phyloP scores from a whole-genome alignment of 2,113 vertebrate genomes.

The Myotis yumanensis region DNA sequence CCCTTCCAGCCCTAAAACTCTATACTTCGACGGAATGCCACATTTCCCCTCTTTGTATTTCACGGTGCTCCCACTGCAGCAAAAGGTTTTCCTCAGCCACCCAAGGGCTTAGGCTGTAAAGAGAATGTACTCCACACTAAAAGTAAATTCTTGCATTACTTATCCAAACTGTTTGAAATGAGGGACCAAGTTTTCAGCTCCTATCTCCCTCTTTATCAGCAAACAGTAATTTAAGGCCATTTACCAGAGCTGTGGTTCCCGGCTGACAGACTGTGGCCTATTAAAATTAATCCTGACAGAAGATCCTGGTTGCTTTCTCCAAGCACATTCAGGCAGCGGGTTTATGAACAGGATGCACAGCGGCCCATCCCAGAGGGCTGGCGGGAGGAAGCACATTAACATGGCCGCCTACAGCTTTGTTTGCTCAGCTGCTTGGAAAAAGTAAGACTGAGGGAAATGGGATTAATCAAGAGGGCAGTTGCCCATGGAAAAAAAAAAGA shows the following conservation, averaged over 20 bases:
- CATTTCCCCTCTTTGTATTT: conserved; percentile 4
- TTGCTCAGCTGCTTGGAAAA: conserved; percentile 81
- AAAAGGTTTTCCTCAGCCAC: conserved; percentile 44
- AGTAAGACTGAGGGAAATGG: conserved; percentile 75
- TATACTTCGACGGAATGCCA: conserved; percentile 18
- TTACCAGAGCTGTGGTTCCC: neutral
- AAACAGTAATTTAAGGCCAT: conserved; percentile 62
- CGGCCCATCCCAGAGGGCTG: conserved; percentile 52
- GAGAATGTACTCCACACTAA: neutral
- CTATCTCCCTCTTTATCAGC: conserved; percentile 76
- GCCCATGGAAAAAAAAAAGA: conserved; percentile 69
- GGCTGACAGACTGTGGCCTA: conserved; percentile 35
- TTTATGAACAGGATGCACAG: conserved; percentile 62
- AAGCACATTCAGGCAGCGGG: neutral
- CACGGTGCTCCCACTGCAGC: conserved; percentile 12
- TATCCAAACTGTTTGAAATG: conserved; percentile 68
- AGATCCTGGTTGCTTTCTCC: conserved; percentile 45
- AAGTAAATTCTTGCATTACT: conserved; percentile 62
- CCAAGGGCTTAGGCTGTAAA: conserved; percentile 51
- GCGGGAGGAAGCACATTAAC: conserved; percentile 69
- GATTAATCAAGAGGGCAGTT: conserved; percentile 79
- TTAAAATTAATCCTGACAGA: conserved; percentile 62
- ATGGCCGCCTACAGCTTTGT: conserved; percentile 74
- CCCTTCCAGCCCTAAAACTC: conserved; percentile 29
- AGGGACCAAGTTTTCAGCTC: conserved; percentile 52